Percentiles rank a stretch among this genome's conserved stretches.
These are phyloP conservation scores for Euzetes globulus DNA, from an alignment of 2,888 invertebrate species.

Conservation along the genomic window DNA sequence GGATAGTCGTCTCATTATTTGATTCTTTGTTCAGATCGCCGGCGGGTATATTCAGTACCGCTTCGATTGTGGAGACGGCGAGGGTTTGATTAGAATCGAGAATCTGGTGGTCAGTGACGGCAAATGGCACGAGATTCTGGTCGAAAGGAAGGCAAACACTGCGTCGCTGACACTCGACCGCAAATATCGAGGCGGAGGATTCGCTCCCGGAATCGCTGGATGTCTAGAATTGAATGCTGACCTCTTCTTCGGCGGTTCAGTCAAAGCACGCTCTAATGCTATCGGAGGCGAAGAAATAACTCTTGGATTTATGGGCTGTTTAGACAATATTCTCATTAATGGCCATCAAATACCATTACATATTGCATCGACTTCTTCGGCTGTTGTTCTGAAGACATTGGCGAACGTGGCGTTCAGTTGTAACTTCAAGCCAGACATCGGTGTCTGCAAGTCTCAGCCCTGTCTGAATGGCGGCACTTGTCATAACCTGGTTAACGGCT, in stretches of 20 bases:
- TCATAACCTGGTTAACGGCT: slow-evolving; percentile 47
- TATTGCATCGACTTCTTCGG: slow-evolving; percentile 57
- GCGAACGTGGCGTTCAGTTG: slow-evolving; percentile 60
- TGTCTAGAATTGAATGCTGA: slow-evolving; percentile 64
- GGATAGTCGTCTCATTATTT: no score
- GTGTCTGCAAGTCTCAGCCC: slow-evolving; percentile 66
- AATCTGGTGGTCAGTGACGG: slow-evolving; percentile 73
- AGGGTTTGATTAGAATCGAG: slow-evolving; percentile 69
- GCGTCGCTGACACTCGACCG: slow-evolving; percentile 72
- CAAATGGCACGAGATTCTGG: slow-evolving; percentile 66
- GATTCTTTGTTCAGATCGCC: slow-evolving; percentile 53
- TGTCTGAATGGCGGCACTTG: slow-evolving; percentile 68
- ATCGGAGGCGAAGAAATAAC: slow-evolving; percentile 62
- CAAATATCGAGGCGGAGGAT: slow-evolving; percentile 58
- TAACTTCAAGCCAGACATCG: slow-evolving; percentile 54
- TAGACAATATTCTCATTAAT: slow-evolving; percentile 74
- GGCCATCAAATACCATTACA: slow-evolving; percentile 66
- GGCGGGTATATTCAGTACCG: slow-evolving; percentile 80
- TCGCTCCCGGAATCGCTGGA: slow-evolving; percentile 71
- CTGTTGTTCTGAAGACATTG: slow-evolving; percentile 45
- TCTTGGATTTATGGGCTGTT: slow-evolving; percentile 80
- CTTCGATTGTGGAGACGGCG: slow-evolving; percentile 86
- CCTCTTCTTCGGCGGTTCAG: slow-evolving; percentile 49
- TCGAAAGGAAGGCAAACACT: slow-evolving; percentile 72
- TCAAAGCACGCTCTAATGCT: slow-evolving; percentile 49